Percentiles rank a stretch among this genome's conserved stretches.
These are phyloP conservation scores for Otus sunia DNA, from an alignment of 2,113 vertebrate species.

Conservation along the genomic window DNA sequence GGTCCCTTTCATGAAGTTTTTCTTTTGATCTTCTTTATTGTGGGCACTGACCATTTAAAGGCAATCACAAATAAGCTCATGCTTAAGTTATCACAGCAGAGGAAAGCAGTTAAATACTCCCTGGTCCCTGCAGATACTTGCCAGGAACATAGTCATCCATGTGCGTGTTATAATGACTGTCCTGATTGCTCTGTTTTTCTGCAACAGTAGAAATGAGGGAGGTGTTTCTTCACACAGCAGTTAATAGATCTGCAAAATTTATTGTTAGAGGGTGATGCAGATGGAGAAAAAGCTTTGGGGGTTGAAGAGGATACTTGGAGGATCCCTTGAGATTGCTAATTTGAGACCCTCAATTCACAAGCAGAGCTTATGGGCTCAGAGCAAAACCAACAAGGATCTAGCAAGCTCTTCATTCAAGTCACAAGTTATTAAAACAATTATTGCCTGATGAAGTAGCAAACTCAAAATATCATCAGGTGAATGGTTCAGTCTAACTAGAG, in stretches of 20 bases:
- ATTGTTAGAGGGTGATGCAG: no score
- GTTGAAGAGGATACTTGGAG: not conserved
- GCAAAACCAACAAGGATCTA: not conserved
- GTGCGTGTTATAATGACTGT: accelerated
- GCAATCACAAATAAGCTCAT: not conserved
- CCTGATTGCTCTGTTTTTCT: not conserved
- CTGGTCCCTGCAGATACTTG: not conserved
- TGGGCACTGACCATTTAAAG: not conserved
- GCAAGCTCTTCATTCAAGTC: not conserved
- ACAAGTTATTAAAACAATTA: not conserved
- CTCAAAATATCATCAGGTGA: not conserved
- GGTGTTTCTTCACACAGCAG: not conserved
- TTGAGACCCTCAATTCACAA: not conserved
- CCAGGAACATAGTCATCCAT: not conserved
- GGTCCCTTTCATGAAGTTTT: not conserved
- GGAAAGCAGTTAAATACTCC: not conserved
- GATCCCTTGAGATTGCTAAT: not conserved
- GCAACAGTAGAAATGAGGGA: not conserved
- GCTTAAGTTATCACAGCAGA: not conserved
- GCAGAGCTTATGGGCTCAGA: not conserved
- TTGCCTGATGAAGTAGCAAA: not conserved
- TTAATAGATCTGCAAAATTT: not conserved
- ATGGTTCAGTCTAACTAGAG: not conserved
- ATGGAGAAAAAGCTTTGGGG: not conserved
- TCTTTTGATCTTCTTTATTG: not conserved